Conservation (phyloP, 2,797 vertebrate genomes). For the Lacerta bilineata region DNA sequence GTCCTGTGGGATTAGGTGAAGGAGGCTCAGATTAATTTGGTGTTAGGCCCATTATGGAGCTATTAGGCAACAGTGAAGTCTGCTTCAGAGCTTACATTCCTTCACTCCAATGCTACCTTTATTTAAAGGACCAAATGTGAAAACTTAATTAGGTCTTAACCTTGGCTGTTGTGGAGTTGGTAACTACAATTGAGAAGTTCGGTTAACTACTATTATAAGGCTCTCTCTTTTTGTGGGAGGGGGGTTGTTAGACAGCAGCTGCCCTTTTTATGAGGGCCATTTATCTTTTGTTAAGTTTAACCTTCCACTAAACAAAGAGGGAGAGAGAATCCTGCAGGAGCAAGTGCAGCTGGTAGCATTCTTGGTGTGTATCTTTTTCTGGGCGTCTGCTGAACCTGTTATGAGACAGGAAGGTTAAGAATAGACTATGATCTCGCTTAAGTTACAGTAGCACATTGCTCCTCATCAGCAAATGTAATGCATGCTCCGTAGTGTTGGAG, state of each 20-base stretch:
- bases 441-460: not conserved
- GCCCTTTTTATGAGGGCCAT: conserved; percentile 5
- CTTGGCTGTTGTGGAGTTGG: not conserved
- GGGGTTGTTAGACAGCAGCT: not conserved
- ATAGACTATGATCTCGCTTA: conserved; percentile 19
- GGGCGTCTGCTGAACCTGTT: not conserved
- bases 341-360: conserved; percentile 1
- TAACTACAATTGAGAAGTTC: not conserved
- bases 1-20: not conserved
- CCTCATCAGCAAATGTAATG: not conserved
- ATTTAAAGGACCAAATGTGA: not conserved
- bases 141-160: not conserved
- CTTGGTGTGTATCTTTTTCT: conserved; percentile 11
- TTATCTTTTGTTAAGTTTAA: conserved; percentile 28
- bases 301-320: conserved; percentile 11
- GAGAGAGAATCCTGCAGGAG: not conserved
- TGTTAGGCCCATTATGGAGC: not conserved
- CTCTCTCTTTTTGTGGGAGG: no score
- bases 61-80: not conserved
- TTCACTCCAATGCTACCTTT: not conserved
- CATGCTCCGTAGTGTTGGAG: not conserved
- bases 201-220: not conserved
- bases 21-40: not conserved
- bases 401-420: conserved; percentile 10
- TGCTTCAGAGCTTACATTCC: not conserved